Conservation (phyloP, 2,113 vertebrate species). For the Philantomba maxwellii region DNA sequence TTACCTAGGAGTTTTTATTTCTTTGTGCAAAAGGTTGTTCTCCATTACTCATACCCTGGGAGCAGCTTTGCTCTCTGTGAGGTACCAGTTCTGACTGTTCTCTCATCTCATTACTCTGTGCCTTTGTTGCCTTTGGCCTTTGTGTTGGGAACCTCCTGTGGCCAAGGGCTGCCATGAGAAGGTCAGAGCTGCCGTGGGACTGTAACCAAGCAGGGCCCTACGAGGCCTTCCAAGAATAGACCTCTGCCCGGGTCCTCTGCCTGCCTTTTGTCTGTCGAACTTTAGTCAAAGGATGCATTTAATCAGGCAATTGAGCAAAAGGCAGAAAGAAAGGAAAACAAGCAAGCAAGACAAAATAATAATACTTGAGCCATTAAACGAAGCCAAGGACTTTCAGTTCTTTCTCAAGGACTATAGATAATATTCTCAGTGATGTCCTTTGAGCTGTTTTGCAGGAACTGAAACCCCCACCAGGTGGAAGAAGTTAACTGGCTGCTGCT, state of each 20-base stretch:
- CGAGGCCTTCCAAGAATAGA: background rate
- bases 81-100: background rate
- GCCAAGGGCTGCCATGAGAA: background rate
- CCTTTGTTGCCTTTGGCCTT: background rate
- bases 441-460: background rate
- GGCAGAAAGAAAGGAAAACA: background rate
- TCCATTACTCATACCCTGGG: background rate
- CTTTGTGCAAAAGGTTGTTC: background rate
- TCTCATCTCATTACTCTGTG: background rate
- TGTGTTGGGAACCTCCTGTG: background rate
- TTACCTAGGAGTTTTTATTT: slow-evolving; percentile 13
- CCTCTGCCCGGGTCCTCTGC: background rate
- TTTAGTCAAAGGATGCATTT: background rate
- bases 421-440: background rate
- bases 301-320: background rate
- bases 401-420: background rate
- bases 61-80: background rate
- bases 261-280: background rate
- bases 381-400: background rate
- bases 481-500: background rate
- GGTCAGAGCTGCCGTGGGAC: background rate
- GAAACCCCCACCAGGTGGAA: background rate
- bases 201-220: background rate
- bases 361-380: background rate
- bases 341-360: background rate